Conservation (phyloP, 2,888 invertebrate species). For the Orgyia antiqua region DNA sequence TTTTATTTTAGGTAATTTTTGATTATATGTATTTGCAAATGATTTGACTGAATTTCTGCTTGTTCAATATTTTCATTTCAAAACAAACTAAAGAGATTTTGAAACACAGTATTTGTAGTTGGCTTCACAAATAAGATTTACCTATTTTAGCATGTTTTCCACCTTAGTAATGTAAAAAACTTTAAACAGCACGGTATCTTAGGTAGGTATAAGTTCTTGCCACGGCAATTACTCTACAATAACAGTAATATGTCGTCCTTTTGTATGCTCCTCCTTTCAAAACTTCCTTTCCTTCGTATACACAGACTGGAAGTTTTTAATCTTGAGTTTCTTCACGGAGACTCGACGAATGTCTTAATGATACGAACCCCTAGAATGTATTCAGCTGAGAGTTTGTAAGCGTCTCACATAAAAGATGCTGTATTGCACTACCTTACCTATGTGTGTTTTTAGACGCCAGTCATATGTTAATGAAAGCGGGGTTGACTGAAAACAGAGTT, state of each 20-base stretch:
- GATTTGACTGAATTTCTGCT: too few relatives aligned
- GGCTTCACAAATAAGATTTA: too few relatives aligned
- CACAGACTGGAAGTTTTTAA: constrained; percentile 35
- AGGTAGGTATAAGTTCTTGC: too few relatives aligned
- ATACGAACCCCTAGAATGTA: constrained; percentile 28
- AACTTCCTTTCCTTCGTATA: constrained; percentile 1
- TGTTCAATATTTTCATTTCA: too few relatives aligned
- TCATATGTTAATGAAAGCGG: constrained; percentile 7
- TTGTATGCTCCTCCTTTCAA: constrained; percentile 11
- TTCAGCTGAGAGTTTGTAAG: constrained; percentile 21
- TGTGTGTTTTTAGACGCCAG: constrained; percentile 12
- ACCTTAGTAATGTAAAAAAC: too few relatives aligned
- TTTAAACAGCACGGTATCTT: too few relatives aligned
- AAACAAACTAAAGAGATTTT: too few relatives aligned
- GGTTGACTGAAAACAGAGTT: constrained; percentile 3
- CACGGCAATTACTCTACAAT: constrained; percentile 22
- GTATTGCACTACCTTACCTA: constrained; percentile 7
- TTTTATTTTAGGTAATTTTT: too few relatives aligned
- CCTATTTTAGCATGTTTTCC: too few relatives aligned
- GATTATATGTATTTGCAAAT: too few relatives aligned
- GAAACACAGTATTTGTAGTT: too few relatives aligned
- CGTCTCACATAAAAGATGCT: constrained; percentile 18
- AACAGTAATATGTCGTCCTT: constrained; percentile 10
- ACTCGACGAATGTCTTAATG: constrained; percentile 36
- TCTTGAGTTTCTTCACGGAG: constrained; percentile 39